Evolutionary conservation across 2,797 vertebrate species (phyloP), one percentile per base, ranked within the genome.

Genomic region (Takifugu rubripes): DNA sequence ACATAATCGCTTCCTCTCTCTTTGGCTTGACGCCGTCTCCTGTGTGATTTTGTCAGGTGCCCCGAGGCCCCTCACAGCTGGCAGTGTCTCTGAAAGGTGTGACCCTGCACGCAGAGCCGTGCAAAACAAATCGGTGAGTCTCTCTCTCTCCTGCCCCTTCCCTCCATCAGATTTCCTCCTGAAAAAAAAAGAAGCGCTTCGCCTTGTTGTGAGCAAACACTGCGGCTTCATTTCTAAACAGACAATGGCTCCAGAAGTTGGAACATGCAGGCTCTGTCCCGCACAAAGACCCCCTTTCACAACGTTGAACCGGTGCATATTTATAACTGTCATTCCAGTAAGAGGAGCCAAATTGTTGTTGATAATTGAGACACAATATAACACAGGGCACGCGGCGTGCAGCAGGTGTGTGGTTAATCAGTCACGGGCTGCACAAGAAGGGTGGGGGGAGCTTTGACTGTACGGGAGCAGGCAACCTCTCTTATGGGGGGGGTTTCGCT

Each of bases 21-120:
- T 72, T 49, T 17, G 16, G 62, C 53, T 44, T 73, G 66, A 81
- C 24, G 59, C 55, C 61, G 61, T 62, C 36, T 64, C 54, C 47
- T 91, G 84, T 93, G 90, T 82, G 91, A 84, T 91, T 86, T 89
- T 92, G 87, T 91, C 92, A 95, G 93, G 88, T 84, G 87, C 87
- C 86, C 79, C 83, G 81, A 86, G 89, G 91, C 88, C 89, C 84
- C 82, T 78, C 89, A 90, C 93, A 92, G 91, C 92, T 90, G 90
- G 90, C 88, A 84, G 90, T 81, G 61, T 76, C 88, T 88, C 88
- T 90, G 90, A 93, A 89, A 92, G 88, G 91, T 92, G 92, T 74
- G 85, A 88, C 91, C 90, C 91, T 67, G 84, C 89, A 82, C 89
- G 90, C 90, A 79, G 89, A 92, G 88, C 89, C 88, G 91, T 84